Base-by-base conservation (phyloP, 2,888 invertebrate genomes). In the Clivina fossor region DNA sequence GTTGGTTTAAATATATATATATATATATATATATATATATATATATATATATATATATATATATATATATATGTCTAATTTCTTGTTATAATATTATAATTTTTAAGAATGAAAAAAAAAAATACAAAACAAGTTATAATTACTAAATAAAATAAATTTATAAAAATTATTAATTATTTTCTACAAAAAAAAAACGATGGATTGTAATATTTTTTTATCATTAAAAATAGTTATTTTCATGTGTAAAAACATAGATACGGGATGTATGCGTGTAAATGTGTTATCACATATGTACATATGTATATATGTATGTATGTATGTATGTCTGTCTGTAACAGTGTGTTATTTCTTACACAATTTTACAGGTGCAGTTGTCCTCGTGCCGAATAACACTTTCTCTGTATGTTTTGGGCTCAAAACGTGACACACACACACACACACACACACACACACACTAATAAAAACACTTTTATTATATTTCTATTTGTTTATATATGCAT, bases 331-430 rank as follows among this genome's bases (percentile, higher is more conserved):
- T 30, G 32, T 41, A 26, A 11, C 41, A 38, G 26, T 24, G 35
- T 24, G 30, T 30, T 28, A 19, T 41, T 35, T 35, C 24, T 53
- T 53, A 35, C 53, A 53, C 53, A 53, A 53, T 16, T 33, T 24
- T 22, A 53, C 53, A 53, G 53, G 53, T 53, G 53, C 35, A 53
- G 65, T 64, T 65, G 64, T 63, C 66, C 66, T 66, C 65, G 66
- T 66, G 62, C 66, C 62, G 63, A 66, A 66, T 66, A 65, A 61
- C 58, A 62, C 61, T 60, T 58, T 60, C 60, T 60, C 60, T 60
- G 60, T n/a, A n/a, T n/a, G n/a, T 58, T 60, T 60, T 58, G 56
- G 58, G 57, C 40, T 41, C 53, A 56, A 58, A 54, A 51, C 43
- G n/a, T n/a, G n/a, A 50, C 40, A 56, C 44, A 54, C 47, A 41